Percentiles rank a stretch among this genome's conserved stretches.
Evolutionary conservation across 2,888 invertebrate species (phyloP).

Genomic region (Malacosoma neustria): DNA sequence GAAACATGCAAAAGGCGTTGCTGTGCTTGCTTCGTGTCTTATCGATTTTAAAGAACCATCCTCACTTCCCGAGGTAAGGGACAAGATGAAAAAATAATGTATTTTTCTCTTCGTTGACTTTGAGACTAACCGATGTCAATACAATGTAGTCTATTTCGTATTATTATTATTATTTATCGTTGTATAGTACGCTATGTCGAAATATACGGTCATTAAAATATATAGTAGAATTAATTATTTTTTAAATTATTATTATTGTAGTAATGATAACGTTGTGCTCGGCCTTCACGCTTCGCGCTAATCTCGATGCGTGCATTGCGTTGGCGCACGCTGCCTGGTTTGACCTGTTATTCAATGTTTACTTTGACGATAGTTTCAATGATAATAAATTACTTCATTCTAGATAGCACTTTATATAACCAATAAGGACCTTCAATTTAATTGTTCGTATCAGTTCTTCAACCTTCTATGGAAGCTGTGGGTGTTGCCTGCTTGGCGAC

Average conservation of each 20-base stretch:
- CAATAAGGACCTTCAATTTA: constrained; percentile 8
- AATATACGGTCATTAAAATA: not conserved
- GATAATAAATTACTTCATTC: constrained; percentile 13
- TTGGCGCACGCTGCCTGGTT: constrained; percentile 21
- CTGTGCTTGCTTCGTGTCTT: too few species aligned
- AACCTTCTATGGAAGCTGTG: constrained; percentile 64
- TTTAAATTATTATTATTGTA: constrained; percentile 19
- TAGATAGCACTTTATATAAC: too few species aligned
- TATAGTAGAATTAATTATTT: not conserved
- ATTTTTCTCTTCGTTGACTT: too few species aligned
- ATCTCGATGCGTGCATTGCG: constrained; percentile 35
- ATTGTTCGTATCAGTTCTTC: constrained; percentile 38
- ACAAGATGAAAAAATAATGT: too few species aligned
- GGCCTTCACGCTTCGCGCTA: constrained; percentile 53
- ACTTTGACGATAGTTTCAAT: constrained; percentile 21
- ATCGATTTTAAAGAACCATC: too few species aligned
- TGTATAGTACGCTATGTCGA: too few species aligned
- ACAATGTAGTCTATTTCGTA: too few species aligned
- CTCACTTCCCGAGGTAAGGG: too few species aligned
- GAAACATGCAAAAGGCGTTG: too few species aligned
- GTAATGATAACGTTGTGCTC: constrained; percentile 34
- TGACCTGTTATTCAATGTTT: constrained; percentile 35
- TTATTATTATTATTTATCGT: too few species aligned
- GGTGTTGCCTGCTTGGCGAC: constrained; percentile 43
- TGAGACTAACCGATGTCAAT: too few species aligned